Evolutionary conservation across 92 coral and sea anemone species (phyloP), one percentile per base, ranked within the genome.

Genomic region (Umimayanthus chanpuru): DNA sequence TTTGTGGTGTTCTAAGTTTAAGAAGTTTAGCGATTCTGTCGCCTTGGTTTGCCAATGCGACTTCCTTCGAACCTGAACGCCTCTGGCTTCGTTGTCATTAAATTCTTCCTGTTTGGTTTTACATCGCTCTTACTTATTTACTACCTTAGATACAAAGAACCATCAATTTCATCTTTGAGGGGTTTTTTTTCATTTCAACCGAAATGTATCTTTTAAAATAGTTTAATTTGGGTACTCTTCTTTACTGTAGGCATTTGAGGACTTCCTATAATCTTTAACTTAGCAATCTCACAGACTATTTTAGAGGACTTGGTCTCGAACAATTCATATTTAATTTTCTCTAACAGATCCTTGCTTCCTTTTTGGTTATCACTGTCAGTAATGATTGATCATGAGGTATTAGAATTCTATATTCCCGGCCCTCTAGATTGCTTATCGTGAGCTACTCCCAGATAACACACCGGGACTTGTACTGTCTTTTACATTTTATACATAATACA

Each of bases 341-440:
- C 39, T 71, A 26, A 71, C 75, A 71, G 75, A 28, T 26, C 75
- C 75, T 71, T 71, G 75, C 21, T 71, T 71, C 39, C 12, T 71
- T 71, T 71, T 71, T 71, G 39, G 75, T 71, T 28, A 3, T 71
- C 9, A 71, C 38, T 71, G 36, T 25, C 50, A 47, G 10, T 7
- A 9, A 47, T 9, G 10, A 47, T 11, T 47, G n/a, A n/a, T n/a
- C n/a, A n/a, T n/a, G 50, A 7, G 10, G 50, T 47, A 47, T 47
- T 32, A 32, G 36, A 32, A 0, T 32, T 5, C 50, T 7, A 47
- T 47, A 47, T 47, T 47, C 11, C 50, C 9, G 12, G 50, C 9
- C 50, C 50, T 47, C 9, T 47, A 47, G 50, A 47, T 11, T 47
- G 50, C 10, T 47, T 47, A 47, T 47, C 50, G 50, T 7, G 50